These are phyloP conservation scores for Pomatorhinus ruficollis DNA, from an alignment of 2,113 vertebrate species.

Conservation along the genomic window DNA sequence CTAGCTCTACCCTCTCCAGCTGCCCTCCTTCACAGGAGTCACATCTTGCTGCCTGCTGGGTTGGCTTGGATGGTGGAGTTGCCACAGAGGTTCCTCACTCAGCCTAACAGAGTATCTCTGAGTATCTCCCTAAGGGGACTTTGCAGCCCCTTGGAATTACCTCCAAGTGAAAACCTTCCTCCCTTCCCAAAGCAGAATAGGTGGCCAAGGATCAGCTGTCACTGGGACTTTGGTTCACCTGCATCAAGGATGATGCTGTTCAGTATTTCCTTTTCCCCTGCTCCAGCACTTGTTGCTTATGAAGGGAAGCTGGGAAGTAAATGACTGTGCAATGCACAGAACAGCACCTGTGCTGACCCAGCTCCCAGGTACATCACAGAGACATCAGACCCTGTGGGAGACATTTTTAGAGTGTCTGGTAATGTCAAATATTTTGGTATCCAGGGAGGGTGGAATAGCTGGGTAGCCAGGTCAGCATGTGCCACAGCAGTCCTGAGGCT, in stretches of 20 bases:
- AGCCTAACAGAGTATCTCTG: neutral
- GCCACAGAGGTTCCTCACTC: neutral
- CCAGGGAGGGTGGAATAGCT: neutral
- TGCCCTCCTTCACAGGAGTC: neutral
- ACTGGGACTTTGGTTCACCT: neutral
- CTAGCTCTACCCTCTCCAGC: neutral
- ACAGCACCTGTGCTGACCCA: neutral
- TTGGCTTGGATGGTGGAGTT: neutral
- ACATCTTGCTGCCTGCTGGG: neutral
- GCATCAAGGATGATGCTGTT: neutral
- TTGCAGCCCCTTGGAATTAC: neutral
- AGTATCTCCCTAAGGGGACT: neutral
- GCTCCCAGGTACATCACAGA: neutral
- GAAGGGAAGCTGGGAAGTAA: neutral
- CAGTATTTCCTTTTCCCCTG: neutral
- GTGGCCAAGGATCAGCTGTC: neutral
- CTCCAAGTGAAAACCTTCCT: neutral
- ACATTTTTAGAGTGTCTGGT: neutral
- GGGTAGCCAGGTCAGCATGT: neutral
- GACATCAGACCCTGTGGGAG: neutral
- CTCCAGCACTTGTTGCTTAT: neutral
- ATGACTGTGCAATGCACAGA: neutral
- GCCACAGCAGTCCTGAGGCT: neutral
- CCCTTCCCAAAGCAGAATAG: neutral
- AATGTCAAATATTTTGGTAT: neutral